Evolutionary conservation across 1,140 invertebrate genomes (phyloP), one percentile per base, ranked within the genome.

Genomic region (Calliopsis andreniformis): DNA sequence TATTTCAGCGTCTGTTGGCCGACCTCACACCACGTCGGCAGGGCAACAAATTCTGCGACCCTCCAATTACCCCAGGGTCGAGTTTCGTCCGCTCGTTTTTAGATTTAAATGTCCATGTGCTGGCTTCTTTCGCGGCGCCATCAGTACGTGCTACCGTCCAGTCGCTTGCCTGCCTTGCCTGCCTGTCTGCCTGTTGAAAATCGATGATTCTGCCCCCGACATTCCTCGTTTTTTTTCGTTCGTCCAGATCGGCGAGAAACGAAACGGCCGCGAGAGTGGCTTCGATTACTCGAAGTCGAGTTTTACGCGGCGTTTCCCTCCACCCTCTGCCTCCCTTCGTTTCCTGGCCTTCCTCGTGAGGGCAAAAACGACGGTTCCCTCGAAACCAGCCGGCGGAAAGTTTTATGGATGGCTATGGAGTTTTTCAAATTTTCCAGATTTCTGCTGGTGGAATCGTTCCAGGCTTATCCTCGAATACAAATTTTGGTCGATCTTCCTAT

Each of bases 1-100:
- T 87, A 87, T 87, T 87, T 87, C 84, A 87, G 71, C 61, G 64
- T 80, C 84, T 81, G 78, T 69, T 76, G 59, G 53, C 78, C 79
- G 77, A 70, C 73, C 79, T 82, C 80, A 68, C 77, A 80, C 79
- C 72, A 77, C 70, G 72, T 83, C 78, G 79, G 68, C 87, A 76
- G 73, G 76, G 82, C 84, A 82, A 87, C 84, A 80, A 87, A 87
- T 87, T 87, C 86, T 87, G 79, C 87, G 83, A 89, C 87, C 88
- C 87, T 88, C 85, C 88, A 89, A 89, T 89, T 89, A 89, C 80
- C 85, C 82, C 78, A 80, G 78, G 82, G 80, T 84, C 79, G 73
- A 79, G 85, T 86, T 87, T 82, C 62, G 81, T 71, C 80, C 87
- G 84, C 75, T 76, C 82, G 83, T 87, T 88, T 89, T 87, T 89